phyloP scores from a whole-genome alignment of 2,888 invertebrate species.

The Andrena minutula region DNA sequence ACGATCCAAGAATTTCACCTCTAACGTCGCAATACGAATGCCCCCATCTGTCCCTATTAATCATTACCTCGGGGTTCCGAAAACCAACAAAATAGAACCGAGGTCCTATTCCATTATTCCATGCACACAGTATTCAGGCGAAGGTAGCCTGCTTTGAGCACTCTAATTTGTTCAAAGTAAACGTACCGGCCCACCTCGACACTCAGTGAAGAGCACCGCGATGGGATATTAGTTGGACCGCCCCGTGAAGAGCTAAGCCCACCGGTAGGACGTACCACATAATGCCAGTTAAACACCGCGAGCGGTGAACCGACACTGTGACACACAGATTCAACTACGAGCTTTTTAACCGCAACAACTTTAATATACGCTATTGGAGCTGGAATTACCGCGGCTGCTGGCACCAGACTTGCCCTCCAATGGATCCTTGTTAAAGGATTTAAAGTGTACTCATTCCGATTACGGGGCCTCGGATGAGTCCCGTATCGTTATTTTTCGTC shows the following conservation, averaged over 20 bases:
- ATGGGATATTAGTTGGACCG: constrained; percentile 76
- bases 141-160: constrained; percentile 86
- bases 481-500: constrained; percentile 89
- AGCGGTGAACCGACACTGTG: too few relatives aligned
- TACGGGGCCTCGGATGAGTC: constrained; percentile 86
- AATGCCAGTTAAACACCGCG: too few relatives aligned
- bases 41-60: too few relatives aligned
- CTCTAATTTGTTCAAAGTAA: constrained; percentile 86
- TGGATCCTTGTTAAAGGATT: too few relatives aligned
- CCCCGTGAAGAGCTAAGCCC: constrained; percentile 65
- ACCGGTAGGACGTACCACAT: constrained; percentile 11
- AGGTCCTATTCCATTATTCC: constrained; percentile 89
- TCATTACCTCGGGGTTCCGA: constrained; percentile 80
- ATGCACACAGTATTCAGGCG: constrained; percentile 86
- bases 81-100: constrained; percentile 89
- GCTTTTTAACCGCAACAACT: too few relatives aligned
- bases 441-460: neutral
- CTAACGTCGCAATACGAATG: too few relatives aligned
- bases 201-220: constrained; percentile 60
- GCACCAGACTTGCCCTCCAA: too few relatives aligned
- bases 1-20: too few relatives aligned
- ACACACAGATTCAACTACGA: too few relatives aligned
- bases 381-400: too few relatives aligned
- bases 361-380: too few relatives aligned
- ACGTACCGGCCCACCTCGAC: constrained; percentile 13